Evolutionary conservation across 2,113 vertebrate genomes (phyloP).

Genomic region (Melanocharis versteri): DNA sequence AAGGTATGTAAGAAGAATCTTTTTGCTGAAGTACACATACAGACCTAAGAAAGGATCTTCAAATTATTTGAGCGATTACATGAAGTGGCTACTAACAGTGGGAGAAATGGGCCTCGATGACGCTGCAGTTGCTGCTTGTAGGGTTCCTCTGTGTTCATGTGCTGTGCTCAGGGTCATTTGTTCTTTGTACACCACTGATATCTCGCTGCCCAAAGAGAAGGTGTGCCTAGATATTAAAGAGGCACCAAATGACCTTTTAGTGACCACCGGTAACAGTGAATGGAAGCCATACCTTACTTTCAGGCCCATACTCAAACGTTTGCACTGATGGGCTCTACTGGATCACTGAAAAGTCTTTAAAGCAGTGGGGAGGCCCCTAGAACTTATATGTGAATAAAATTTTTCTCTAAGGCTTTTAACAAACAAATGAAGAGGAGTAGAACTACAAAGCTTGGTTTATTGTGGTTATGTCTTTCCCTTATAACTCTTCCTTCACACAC

Average conservation of each 20-base stretch:
- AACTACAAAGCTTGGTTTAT: not conserved
- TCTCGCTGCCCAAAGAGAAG: not conserved
- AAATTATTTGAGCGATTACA: not conserved
- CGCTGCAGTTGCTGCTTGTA: not conserved
- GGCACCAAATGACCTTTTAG: not conserved
- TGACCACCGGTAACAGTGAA: not conserved
- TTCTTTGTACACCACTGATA: rapidly evolving
- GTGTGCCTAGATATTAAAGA: not conserved
- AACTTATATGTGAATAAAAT: not conserved
- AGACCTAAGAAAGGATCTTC: not conserved
- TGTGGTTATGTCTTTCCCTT: not conserved
- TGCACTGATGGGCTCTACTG: not conserved
- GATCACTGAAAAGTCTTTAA: not conserved
- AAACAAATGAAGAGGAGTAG: not conserved
- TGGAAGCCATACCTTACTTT: not conserved
- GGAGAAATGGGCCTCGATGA: not conserved
- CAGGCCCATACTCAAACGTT: not conserved
- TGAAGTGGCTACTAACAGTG: not conserved
- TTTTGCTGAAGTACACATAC: not conserved
- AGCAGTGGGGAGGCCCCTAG: not conserved
- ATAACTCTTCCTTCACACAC: not conserved
- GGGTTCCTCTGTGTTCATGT: not conserved
- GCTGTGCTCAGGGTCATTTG: not conserved
- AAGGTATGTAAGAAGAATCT: not conserved
- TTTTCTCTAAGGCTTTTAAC: not conserved